Base-by-base conservation (phyloP, 2,888 invertebrate species). In the Beris chalybata region DNA sequence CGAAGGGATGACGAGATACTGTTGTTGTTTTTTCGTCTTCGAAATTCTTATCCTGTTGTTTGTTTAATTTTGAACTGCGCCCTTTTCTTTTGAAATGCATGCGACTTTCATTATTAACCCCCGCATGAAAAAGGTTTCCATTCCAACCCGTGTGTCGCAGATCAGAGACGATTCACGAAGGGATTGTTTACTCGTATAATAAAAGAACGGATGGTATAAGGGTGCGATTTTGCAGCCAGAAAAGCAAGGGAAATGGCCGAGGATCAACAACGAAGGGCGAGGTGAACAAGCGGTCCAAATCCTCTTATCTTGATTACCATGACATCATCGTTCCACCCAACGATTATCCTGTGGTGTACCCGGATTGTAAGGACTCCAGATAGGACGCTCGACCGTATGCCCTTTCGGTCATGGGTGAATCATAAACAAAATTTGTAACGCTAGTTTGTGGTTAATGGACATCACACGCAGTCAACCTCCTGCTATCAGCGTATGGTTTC, bases 361-460 rank as follows among this genome's bases (percentile, higher is more conserved):
- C 50, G 61, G 50, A 61, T 50, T 61, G 58, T n/a, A n/a, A 12
- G 13, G 11, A 48, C 48, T 48, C 13, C n/a, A 13, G 6, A 43
- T 13, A 13, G 55, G 13, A 32, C 32, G 55, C 61, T 15, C 61
- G 48, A 22, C 50, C 45, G 30, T 13, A 61, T 55, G 61, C 61
- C 61, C 61, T 61, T 48, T 30, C 63, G 66, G 66, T 66, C 63
- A 48, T 63, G 63, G 61, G 61, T 48, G 55, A 61, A 44, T 54
- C 61, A 59, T 66, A 61, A 66, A 66, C 55, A 66, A 63, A 59
- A 63, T 66, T 66, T 61, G 59, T 61, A 61, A 66, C 55, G 66
- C 61, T 61, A 47, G 59, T 61, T 66, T 66, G 66, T 38, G 52
- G 48, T 66, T 66, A 66, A 66, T 66, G 66, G 54, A 48, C 38